These are phyloP conservation scores for Champsocephalus gunnari DNA, from an alignment of 2,797 vertebrate genomes.

Conservation along the genomic window DNA sequence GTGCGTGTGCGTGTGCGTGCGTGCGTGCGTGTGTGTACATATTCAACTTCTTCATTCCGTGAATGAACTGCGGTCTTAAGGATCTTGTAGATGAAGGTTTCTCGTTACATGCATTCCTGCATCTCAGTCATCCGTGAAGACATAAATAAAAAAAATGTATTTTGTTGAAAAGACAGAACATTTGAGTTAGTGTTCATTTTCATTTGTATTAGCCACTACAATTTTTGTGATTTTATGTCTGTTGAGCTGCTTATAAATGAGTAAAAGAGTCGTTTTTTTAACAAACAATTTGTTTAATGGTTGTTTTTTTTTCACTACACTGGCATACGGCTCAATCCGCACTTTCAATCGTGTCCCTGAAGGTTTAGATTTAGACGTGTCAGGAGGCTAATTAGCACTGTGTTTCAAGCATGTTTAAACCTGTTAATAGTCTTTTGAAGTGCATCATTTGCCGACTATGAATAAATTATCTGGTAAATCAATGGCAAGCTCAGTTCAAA, in stretches of 20 bases:
- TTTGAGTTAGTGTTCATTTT: slow-evolving; percentile 21
- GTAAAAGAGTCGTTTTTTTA: too few relatives aligned
- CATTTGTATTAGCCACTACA: background rate
- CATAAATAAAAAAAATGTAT: slow-evolving; percentile 49
- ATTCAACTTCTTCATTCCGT: slow-evolving; percentile 13
- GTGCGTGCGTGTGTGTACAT: slow-evolving; percentile 3
- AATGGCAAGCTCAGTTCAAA: slow-evolving; percentile 7
- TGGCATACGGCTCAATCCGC: slow-evolving; percentile 31
- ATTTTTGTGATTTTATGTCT: slow-evolving; percentile 21
- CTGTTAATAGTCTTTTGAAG: slow-evolving; percentile 39
- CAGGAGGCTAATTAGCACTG: slow-evolving; percentile 56
- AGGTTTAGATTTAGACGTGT: slow-evolving; percentile 36
- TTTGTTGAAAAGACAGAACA: slow-evolving; percentile 48
- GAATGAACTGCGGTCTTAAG: slow-evolving; percentile 37
- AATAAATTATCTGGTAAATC: slow-evolving; percentile 44
- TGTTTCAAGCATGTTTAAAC: slow-evolving; percentile 43
- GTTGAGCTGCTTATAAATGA: background rate
- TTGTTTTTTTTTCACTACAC: background rate
- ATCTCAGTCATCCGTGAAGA: slow-evolving; percentile 62
- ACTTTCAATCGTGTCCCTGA: slow-evolving; percentile 13
- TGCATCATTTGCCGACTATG: slow-evolving; percentile 32
- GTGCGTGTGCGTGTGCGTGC: background rate
- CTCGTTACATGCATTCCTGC: slow-evolving; percentile 61
- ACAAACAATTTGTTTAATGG: background rate
- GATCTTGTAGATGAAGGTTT: slow-evolving; percentile 50